Evolutionary conservation across 2,797 vertebrate genomes (phyloP).

Genomic region (Remorina albescens): DNA sequence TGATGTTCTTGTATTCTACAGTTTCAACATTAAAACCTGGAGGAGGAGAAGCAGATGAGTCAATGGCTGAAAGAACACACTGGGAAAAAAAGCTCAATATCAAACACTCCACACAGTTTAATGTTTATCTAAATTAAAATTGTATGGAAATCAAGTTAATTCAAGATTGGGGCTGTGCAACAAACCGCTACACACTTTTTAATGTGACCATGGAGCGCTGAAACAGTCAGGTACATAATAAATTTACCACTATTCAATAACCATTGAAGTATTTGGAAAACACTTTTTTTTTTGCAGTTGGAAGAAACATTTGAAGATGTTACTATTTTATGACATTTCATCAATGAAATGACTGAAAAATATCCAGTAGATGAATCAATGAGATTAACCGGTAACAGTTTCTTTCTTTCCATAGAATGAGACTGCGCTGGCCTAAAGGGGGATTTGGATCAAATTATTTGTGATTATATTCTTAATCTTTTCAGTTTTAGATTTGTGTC

Average conservation of each 20-base stretch:
- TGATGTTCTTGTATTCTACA: slow-evolving; percentile 94
- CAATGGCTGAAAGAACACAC: neutral
- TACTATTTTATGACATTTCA: neutral
- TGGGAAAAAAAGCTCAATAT: neutral
- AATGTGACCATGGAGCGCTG: neutral
- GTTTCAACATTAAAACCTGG: slow-evolving; percentile 93
- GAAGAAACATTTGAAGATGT: too few relatives aligned
- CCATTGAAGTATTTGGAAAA: too few relatives aligned
- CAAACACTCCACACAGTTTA: neutral
- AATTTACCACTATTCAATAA: neutral
- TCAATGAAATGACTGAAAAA: neutral
- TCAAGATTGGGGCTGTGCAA: neutral
- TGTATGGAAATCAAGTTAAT: neutral
- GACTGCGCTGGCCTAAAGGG: neutral
- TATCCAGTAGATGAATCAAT: neutral
- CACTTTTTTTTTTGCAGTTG: too few relatives aligned
- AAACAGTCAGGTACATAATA: neutral
- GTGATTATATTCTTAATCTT: too few relatives aligned
- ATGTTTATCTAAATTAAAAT: neutral
- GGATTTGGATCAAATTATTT: too few relatives aligned
- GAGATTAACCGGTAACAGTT: too few relatives aligned
- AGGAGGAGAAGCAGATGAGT: slow-evolving; percentile 26
- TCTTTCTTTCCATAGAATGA: neutral
- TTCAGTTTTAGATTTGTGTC: too few relatives aligned
- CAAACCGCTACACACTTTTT: neutral